Evolutionary conservation across 2,888 invertebrate species (phyloP), one percentile per base, ranked within the genome.

Genomic region (Gastrophysa polygoni): DNA sequence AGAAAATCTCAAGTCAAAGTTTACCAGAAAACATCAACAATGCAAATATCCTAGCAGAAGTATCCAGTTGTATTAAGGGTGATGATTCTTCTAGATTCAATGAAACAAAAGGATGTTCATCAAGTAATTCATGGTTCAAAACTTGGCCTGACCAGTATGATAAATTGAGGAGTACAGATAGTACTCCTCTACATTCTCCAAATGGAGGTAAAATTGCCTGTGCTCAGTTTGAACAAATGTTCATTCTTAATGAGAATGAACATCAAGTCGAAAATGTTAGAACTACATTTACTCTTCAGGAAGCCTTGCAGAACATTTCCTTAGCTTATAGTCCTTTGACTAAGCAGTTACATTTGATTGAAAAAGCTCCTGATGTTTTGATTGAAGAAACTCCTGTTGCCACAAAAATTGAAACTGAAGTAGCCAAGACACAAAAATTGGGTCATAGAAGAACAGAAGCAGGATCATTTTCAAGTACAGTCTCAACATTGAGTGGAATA

Each of bases 251-350:
- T 32, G 75, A 69, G 66, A 66, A 66, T 68, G 70, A 68, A n/a
- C n/a, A n/a, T n/a, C n/a, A n/a, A n/a, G n/a, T n/a, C n/a, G n/a
- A n/a, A 49, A 74, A 75, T 63, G 82, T 85, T 76, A 86, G 85
- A 77, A 78, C 78, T 61, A 79, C 77, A 67, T 82, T 87, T 78
- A 85, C 86, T 65, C 83, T 91, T 65, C 88, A 88, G 76, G 88
- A 89, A 80, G 89, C 90, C 56, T 81, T 91, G 73, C 88, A 90
- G 77, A 89, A 86, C 78, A 89, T 91, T 83, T 89, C 90, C 68
- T 81, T 91, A 67, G 89, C 90, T 2, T 91, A 91, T 80, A 90
- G 89, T 78, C 91, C 91, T 11, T 84, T 89, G 50, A 91, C 90
- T 20, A 91, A 89, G 77, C 89, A 90, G 73, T 80, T 90, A 66